These are phyloP conservation scores for Zootoca vivipara DNA, from an alignment of 2,113 vertebrate genomes.

Conservation along the genomic window DNA sequence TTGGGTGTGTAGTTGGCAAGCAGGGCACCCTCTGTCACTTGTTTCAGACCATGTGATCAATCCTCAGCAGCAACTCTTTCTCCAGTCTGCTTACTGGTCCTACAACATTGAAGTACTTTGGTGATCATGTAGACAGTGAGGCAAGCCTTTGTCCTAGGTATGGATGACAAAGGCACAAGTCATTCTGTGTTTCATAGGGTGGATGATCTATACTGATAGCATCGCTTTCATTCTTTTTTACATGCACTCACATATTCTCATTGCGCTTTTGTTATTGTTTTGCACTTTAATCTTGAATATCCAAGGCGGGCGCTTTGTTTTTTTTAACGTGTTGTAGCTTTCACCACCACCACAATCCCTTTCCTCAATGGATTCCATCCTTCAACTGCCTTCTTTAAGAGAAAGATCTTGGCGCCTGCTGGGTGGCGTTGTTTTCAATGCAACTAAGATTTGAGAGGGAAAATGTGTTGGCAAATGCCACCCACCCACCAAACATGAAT, in stretches of 20 bases:
- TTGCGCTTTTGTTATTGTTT: background rate
- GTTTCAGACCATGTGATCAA: too few species aligned
- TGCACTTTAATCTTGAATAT: background rate
- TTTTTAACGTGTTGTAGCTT: background rate
- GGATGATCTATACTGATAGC: background rate
- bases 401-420: slow-evolving; percentile 9
- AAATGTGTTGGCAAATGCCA: slow-evolving; percentile 59
- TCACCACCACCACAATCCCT: background rate
- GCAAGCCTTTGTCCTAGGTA: too few species aligned
- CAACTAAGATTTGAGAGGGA: slow-evolving; percentile 51
- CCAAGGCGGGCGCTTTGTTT: background rate
- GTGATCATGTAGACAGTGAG: background rate
- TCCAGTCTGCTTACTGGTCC: background rate
- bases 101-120: background rate
- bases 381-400: background rate
- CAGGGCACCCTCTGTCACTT: background rate
- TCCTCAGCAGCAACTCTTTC: background rate
- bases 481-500: slow-evolving; percentile 14
- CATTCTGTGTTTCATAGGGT: background rate
- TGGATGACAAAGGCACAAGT: background rate
- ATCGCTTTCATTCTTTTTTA: background rate
- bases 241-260: background rate
- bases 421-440: background rate
- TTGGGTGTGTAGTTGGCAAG: background rate
- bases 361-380: background rate